Conservation (phyloP, 2,113 vertebrate species). For the Myiozetetes cayanensis region DNA sequence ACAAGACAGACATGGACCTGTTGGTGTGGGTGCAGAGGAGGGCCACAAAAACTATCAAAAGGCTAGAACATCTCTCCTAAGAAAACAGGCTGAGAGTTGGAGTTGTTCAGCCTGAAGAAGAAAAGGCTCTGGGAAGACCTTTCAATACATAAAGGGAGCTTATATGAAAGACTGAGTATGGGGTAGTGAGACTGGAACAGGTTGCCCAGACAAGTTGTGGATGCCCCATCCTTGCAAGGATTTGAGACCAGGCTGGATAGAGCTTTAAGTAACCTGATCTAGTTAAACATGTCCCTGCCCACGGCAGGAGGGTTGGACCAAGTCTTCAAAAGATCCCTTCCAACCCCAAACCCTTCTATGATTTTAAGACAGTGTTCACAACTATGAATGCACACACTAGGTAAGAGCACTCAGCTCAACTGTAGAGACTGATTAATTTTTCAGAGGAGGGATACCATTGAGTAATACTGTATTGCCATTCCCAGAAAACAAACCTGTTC, state of each 20-base stretch:
- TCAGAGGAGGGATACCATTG: not conserved
- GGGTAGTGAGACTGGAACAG: not conserved
- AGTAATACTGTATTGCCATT: not conserved
- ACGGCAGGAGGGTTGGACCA: not conserved
- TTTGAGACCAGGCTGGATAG: not conserved
- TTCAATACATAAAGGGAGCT: not conserved
- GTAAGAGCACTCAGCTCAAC: not conserved
- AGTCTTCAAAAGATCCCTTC: not conserved
- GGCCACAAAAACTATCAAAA: not conserved
- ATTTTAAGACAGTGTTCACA: not conserved
- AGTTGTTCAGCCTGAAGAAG: not conserved
- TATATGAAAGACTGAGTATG: not conserved
- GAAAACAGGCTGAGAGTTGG: not conserved
- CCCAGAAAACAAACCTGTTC: not conserved
- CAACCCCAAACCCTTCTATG: not conserved
- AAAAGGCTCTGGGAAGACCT: not conserved
- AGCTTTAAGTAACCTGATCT: not conserved
- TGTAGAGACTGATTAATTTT: not conserved
- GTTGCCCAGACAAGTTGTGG: not conserved
- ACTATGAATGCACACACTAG: not conserved
- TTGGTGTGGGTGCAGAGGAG: fast-evolving
- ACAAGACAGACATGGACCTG: not conserved
- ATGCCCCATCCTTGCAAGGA: not conserved
- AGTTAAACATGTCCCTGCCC: not conserved
- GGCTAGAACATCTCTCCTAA: not conserved